A percentile compares a stretch with the other conserved stretches of the same genome.
These are phyloP conservation scores for Onthophagus sagittarius DNA, from an alignment of 2,888 invertebrate species.

Conservation along the genomic window DNA sequence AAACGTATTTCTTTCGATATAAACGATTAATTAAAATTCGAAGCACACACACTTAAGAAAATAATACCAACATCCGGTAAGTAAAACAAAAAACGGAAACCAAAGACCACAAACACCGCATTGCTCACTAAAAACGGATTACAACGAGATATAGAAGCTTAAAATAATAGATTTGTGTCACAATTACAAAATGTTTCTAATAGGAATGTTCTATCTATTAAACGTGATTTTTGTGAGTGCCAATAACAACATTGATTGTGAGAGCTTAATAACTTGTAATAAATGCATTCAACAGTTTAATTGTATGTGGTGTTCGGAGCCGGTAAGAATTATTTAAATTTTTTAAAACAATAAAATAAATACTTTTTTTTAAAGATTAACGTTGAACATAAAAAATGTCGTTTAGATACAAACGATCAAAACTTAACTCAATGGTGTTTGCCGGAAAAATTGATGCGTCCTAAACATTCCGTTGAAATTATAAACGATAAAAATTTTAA, in stretches of 20 bases:
- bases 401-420: background rate
- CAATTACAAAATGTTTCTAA: background rate
- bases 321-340: constrained; percentile 26
- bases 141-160: background rate
- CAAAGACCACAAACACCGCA: background rate
- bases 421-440: constrained; percentile 13
- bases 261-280: constrained; percentile 38
- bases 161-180: background rate
- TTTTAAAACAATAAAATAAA: background rate
- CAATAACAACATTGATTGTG: constrained; percentile 18
- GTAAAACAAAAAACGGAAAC: background rate
- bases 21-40: background rate
- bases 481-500: constrained; percentile 30
- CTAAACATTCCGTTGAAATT: constrained; percentile 26
- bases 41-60: background rate
- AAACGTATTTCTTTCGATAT: too few relatives aligned
- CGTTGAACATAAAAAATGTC: background rate
- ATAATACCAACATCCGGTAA: background rate
- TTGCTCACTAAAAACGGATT: background rate
- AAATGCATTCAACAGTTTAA: constrained; percentile 48
- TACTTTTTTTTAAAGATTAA: background rate
- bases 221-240: too few relatives aligned
- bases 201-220: too few relatives aligned
- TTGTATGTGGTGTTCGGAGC: constrained; percentile 52
- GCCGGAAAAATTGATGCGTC: constrained; percentile 25